Evolutionary conservation across 2,113 vertebrate genomes (phyloP).

Genomic region (Phalacrocorax pelagicus): DNA sequence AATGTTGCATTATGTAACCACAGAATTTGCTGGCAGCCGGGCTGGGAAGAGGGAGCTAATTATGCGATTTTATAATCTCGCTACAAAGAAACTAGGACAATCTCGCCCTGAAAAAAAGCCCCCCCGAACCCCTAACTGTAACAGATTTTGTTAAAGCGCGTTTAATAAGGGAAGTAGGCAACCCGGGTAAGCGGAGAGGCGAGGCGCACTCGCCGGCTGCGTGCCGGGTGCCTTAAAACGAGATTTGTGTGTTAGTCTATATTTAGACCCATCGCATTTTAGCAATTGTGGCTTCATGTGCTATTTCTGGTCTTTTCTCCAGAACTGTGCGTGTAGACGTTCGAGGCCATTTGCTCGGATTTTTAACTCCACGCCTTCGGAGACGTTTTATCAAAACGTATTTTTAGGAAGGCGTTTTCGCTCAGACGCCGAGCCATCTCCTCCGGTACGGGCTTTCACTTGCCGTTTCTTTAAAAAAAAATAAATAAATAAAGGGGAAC

Average conservation of each 20-base stretch:
- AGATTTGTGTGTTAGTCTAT: conserved; percentile 69
- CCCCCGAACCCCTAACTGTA: neutral
- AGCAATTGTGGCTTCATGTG: conserved; percentile 73
- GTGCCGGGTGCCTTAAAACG: conserved; percentile 63
- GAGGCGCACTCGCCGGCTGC: conserved; percentile 43
- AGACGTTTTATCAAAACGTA: conserved; percentile 70
- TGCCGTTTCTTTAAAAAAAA: neutral
- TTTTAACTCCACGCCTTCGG: conserved; percentile 69
- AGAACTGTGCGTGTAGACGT: conserved; percentile 64
- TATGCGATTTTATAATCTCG: conserved; percentile 78
- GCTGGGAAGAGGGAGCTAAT: conserved; percentile 64
- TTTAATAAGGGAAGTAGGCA: conserved; percentile 59
- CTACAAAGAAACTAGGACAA: conserved; percentile 80
- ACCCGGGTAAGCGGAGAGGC: conserved; percentile 34
- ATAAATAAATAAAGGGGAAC: neutral
- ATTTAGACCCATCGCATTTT: conserved; percentile 73
- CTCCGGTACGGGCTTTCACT: conserved; percentile 22
- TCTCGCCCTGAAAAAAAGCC: neutral
- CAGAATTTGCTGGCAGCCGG: conserved; percentile 73
- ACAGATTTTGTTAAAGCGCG: conserved; percentile 17
- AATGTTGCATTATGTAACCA: conserved; percentile 84
- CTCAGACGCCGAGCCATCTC: neutral
- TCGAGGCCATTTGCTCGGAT: conserved; percentile 71
- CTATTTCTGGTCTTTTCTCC: conserved; percentile 78
- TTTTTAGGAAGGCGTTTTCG: conserved; percentile 72